Conservation (phyloP, 2,888 invertebrate species). For the Drosophila histrio region DNA sequence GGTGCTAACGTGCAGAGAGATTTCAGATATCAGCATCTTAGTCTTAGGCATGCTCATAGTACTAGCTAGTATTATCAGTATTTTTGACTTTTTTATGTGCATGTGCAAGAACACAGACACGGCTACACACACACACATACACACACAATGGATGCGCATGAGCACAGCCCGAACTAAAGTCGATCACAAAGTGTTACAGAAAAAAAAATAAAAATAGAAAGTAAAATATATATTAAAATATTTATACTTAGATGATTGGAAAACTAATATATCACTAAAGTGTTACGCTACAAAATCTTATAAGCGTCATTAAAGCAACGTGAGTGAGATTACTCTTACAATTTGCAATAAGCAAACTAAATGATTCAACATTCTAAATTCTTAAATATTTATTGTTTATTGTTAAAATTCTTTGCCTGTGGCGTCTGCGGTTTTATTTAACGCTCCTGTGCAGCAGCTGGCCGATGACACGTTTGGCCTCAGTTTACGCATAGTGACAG, state of each 20-base stretch:
- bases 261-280: slow-evolving; percentile 15
- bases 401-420: slow-evolving; percentile 19
- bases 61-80: slow-evolving; percentile 1
- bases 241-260: slow-evolving; percentile 22
- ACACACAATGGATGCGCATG: slow-evolving; percentile 40
- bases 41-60: slow-evolving; percentile 45
- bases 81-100: slow-evolving; percentile 5
- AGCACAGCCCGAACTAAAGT: slow-evolving; percentile 50
- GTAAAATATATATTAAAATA: slow-evolving; percentile 44
- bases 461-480: slow-evolving; percentile 4
- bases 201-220: slow-evolving; percentile 64
- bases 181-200: slow-evolving; percentile 47
- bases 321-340: slow-evolving; percentile 30
- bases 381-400: background rate
- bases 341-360: slow-evolving; percentile 27
- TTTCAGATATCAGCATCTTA: slow-evolving; percentile 45
- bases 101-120: slow-evolving; percentile 54
- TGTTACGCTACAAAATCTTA: slow-evolving; percentile 31
- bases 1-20: slow-evolving; percentile 70
- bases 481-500: slow-evolving; percentile 27
- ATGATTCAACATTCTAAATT: slow-evolving; percentile 9
- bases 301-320: slow-evolving; percentile 51
- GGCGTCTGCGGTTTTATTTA: slow-evolving; percentile 19
- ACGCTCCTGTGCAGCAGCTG: slow-evolving; percentile 34
- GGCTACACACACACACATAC: slow-evolving; percentile 33